Conservation (phyloP, 2,888 invertebrate genomes). For the Linyphia triangularis region DNA sequence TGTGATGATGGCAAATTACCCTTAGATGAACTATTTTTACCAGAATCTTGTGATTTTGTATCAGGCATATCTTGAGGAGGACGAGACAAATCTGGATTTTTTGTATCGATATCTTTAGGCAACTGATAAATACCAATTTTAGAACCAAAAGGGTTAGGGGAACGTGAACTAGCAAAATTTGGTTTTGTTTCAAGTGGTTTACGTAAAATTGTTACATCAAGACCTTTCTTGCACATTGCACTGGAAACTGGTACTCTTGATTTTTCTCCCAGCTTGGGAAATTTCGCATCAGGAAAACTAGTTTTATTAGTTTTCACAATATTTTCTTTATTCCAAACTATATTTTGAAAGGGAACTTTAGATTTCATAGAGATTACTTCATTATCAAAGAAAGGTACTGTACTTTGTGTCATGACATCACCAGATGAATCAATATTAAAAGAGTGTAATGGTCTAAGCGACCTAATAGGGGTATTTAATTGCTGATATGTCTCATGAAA, state of each 20-base stretch:
- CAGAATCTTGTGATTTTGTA: background rate
- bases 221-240: slow-evolving; percentile 7
- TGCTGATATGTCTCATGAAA: slow-evolving; percentile 16
- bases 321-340: slow-evolving; percentile 64
- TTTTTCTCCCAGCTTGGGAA: slow-evolving; percentile 13
- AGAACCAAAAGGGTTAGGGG: background rate
- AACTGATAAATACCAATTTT: slow-evolving; percentile 23
- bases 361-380: slow-evolving; percentile 11
- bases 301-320: slow-evolving; percentile 32
- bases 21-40: slow-evolving; percentile 25
- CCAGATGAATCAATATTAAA: slow-evolving; percentile 41
- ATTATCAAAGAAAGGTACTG: slow-evolving; percentile 4
- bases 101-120: slow-evolving; percentile 23
- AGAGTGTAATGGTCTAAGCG: slow-evolving; percentile 42
- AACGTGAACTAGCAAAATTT: background rate
- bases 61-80: slow-evolving; percentile 60
- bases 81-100: background rate
- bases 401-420: slow-evolving; percentile 17
- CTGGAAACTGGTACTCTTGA: slow-evolving; percentile 3
- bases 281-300: slow-evolving; percentile 41
- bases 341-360: slow-evolving; percentile 1
- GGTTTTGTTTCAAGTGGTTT: slow-evolving; percentile 11
- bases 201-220: background rate
- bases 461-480: slow-evolving; percentile 14
- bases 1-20: background rate